Evolutionary conservation across 2,113 vertebrate genomes (phyloP), one percentile per base, ranked within the genome.

Genomic region (Notechis scutatus): DNA sequence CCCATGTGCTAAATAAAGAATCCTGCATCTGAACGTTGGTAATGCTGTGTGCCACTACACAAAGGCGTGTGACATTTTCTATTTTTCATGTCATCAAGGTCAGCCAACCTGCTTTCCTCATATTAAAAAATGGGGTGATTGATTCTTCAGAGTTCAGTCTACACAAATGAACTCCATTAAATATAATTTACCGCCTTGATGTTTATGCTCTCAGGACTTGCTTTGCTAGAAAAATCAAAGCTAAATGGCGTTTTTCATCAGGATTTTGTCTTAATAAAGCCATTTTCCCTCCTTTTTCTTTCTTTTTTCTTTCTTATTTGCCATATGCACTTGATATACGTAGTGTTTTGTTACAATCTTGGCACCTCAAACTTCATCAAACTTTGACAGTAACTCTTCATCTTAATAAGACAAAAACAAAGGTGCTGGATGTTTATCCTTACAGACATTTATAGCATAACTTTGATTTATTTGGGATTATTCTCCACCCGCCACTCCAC

Each of bases 351-450:
- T 94, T 95, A 96, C 94, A 95, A 57, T 45, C 81, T 91, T 94
- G 91, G 92, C 88, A 96, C 95, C 92, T 94, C 39, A 90, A 95
- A 94, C 88, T 93, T 96, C 96, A 97, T 96, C 97, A 96, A 94
- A 96, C 52, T 85, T 42, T 54, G 69, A 59, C 94, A 96, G 94
- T 96, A 96, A 94, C 95, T 96, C 95, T 97, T 96, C 92, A 96
- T 96, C 95, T 95, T 92, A 94, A 94, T 95, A 94, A 96, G 18
- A 94, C 59, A 94, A 95, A 95, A 94, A 93, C 0, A 95, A 93
- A 95, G 92, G 86, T 56, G 52, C 29, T 92, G 87, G 90, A 42
- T 93, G 93, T 93, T 85, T 81, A 91, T 12, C 29, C 57, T 10
- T 47, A 12, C 89, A 91, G 91, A 95, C 95, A 92, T 93, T 94